Conservation (phyloP, 2,113 vertebrate species). For the Notothenia rossii region DNA sequence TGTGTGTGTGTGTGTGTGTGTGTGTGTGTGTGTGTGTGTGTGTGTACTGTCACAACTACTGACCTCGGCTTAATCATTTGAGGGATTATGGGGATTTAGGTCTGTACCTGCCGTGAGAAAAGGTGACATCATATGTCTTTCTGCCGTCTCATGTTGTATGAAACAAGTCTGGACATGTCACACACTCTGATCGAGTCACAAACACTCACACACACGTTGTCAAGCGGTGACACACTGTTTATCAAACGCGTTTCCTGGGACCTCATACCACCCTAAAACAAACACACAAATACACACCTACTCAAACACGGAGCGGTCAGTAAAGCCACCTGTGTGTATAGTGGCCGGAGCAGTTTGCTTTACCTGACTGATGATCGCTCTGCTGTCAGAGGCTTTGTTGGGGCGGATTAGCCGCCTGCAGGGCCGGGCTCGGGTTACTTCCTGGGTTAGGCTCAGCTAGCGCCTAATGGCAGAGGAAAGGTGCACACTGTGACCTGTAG, state of each 20-base stretch:
- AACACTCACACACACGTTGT: constrained; percentile 4
- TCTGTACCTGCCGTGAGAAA: constrained; percentile 60
- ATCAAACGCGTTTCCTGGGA: constrained; percentile 41
- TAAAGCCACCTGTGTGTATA: constrained; percentile 65
- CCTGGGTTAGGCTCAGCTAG: constrained; percentile 45
- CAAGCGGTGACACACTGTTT: constrained; percentile 22
- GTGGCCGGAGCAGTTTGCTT: constrained; percentile 58
- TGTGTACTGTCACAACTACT: constrained; percentile 33
- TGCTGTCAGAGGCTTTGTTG: constrained; percentile 69
- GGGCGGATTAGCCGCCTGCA: constrained; percentile 65
- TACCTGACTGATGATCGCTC: constrained; percentile 66
- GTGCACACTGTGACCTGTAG: constrained; percentile 64
- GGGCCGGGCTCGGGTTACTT: constrained; percentile 52
- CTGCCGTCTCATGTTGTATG: constrained; percentile 17
- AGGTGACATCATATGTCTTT: constrained; percentile 45
- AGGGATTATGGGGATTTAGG: constrained; percentile 68
- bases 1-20: too few species aligned
- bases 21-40: not conserved
- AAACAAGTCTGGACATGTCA: constrained; percentile 44
- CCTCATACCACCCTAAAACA: constrained; percentile 7
- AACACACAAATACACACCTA: constrained; percentile 47
- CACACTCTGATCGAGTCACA: not conserved
- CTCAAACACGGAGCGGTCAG: constrained; percentile 41
- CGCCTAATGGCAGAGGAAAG: constrained; percentile 51
- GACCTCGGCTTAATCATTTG: constrained; percentile 29